phyloP scores from a whole-genome alignment of 2,113 vertebrate species.

The Podarcis muralis region DNA sequence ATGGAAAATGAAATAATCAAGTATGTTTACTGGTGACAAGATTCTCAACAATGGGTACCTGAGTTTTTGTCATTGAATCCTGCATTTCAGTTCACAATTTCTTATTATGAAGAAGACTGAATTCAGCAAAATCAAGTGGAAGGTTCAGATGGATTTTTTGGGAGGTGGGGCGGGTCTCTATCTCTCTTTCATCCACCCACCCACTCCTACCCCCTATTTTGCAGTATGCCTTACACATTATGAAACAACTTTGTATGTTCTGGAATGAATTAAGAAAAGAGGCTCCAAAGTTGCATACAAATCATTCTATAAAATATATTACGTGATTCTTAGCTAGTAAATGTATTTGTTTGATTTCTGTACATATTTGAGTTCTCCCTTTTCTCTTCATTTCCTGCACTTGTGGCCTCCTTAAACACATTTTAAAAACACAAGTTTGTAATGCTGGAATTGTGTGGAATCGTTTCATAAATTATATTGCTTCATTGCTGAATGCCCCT shows the following conservation, averaged over 20 bases:
- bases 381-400: background rate
- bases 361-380: background rate
- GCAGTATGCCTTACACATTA: background rate
- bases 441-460: too few species aligned
- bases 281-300: background rate
- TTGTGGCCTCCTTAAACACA: background rate
- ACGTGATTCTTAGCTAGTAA: background rate
- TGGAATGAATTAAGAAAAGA: background rate
- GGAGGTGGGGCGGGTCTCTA: background rate
- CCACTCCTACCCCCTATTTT: background rate
- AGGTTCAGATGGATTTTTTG: background rate
- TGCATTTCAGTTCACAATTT: background rate
- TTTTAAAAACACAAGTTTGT: too few species aligned
- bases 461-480: too few species aligned
- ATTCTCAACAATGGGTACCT: background rate
- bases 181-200: too few species aligned
- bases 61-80: background rate
- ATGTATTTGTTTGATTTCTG: too few species aligned
- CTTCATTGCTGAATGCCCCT: too few species aligned
- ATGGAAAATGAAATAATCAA: background rate
- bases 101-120: background rate
- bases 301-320: background rate
- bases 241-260: background rate
- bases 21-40: background rate
- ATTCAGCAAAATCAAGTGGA: background rate